Percentiles rank a stretch among this genome's conserved stretches.
These are phyloP conservation scores for Arctopsyche grandis DNA, from an alignment of 1,140 invertebrate genomes.

Conservation along the genomic window DNA sequence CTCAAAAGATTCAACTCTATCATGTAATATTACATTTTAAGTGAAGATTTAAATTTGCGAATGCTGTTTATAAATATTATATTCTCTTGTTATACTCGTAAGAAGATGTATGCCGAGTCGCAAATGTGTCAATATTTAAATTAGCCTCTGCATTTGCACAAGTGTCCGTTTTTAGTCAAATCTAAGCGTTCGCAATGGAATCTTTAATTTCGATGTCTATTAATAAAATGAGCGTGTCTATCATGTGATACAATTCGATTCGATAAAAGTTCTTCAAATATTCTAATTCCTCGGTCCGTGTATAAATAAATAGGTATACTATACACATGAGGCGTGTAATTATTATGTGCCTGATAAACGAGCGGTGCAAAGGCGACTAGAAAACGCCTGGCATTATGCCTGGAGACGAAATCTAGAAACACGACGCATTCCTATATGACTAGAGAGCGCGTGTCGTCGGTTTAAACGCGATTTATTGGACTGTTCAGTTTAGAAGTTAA, in stretches of 20 bases:
- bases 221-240: too few relatives aligned
- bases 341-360: constrained; percentile 25
- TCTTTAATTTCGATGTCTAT: too few relatives aligned
- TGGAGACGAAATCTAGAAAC: constrained; percentile 13
- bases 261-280: too few relatives aligned
- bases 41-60: too few relatives aligned
- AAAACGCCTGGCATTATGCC: constrained; percentile 17
- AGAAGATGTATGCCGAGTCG: background rate
- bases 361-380: constrained; percentile 5
- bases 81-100: too few relatives aligned
- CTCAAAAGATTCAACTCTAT: too few relatives aligned
- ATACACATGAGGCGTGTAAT: constrained; percentile 29
- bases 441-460: background rate
- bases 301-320: background rate
- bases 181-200: background rate
- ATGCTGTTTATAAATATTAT: too few relatives aligned
- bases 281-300: background rate
- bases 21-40: too few relatives aligned
- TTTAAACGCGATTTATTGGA: constrained; percentile 5
- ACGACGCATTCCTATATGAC: constrained; percentile 9
- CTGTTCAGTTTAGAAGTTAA: background rate
- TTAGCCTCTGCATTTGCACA: background rate
- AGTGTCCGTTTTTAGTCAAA: background rate
- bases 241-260: too few relatives aligned
- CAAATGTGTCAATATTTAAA: background rate